These are phyloP conservation scores for Pyrocephalus nanus DNA, from an alignment of 2,797 vertebrate species.

Conservation along the genomic window DNA sequence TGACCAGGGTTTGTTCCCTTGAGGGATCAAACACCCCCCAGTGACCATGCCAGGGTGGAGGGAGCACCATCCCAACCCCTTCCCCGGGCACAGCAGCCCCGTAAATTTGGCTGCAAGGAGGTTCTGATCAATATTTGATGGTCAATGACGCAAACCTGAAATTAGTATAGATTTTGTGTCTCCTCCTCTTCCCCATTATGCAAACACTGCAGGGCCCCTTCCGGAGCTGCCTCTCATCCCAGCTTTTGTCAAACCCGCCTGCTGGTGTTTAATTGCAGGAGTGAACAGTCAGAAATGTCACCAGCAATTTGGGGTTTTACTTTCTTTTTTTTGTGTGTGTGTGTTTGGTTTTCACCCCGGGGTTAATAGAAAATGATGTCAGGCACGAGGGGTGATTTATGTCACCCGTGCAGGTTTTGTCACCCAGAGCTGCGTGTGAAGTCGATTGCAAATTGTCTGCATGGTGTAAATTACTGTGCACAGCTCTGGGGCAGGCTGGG, in stretches of 20 bases:
- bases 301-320: slow-evolving; percentile 33
- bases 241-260: slow-evolving; percentile 12
- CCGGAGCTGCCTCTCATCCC: slow-evolving; percentile 53
- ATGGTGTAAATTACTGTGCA: slow-evolving; percentile 26
- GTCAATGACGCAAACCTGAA: slow-evolving; percentile 86
- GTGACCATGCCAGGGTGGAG: slow-evolving; percentile 63
- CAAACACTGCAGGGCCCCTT: slow-evolving; percentile 78
- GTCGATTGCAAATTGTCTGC: slow-evolving; percentile 62
- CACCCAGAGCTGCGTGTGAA: slow-evolving; percentile 45
- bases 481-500: slow-evolving; percentile 14
- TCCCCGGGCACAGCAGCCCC: slow-evolving; percentile 66
- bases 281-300: slow-evolving; percentile 51
- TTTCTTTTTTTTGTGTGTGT: not conserved
- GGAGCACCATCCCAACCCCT: slow-evolving; percentile 49
- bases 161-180: slow-evolving; percentile 95
- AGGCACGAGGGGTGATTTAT: slow-evolving; percentile 52
- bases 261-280: slow-evolving; percentile 61
- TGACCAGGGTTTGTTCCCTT: not conserved
- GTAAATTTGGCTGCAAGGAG: slow-evolving; percentile 71
- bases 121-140: slow-evolving; percentile 82
- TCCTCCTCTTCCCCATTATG: slow-evolving; percentile 84
- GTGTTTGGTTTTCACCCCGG: slow-evolving; percentile 36
- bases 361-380: slow-evolving; percentile 70
- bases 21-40: slow-evolving; percentile 65
- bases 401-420: slow-evolving; percentile 36